Evolutionary conservation across 2,113 vertebrate species (phyloP).

Genomic region (Egretta garzetta): DNA sequence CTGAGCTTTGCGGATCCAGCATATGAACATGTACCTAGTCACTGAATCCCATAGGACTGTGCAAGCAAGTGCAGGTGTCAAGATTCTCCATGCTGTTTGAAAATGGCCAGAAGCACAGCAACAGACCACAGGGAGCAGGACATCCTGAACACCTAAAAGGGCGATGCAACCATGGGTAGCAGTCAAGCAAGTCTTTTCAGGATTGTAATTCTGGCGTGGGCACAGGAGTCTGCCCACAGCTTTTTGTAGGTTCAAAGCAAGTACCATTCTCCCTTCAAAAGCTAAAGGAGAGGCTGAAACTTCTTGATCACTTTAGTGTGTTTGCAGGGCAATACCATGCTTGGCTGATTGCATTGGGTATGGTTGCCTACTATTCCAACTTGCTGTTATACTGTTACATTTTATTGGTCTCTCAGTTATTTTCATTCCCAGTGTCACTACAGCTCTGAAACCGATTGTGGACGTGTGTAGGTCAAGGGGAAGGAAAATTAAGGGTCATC

Average conservation of each 20-base stretch:
- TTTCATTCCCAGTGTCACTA: conserved; percentile 58
- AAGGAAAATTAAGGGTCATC: conserved; percentile 80
- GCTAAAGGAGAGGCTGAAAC: neutral
- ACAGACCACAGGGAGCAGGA: neutral
- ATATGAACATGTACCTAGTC: neutral
- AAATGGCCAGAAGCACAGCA: neutral
- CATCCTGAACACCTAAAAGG: neutral
- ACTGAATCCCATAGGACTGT: neutral
- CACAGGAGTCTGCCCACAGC: rapidly evolving
- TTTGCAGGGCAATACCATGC: neutral
- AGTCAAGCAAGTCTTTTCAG: neutral
- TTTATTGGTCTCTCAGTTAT: conserved; percentile 58
- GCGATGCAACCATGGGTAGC: rapidly evolving
- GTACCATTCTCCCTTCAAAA: neutral
- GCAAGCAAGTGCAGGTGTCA: neutral
- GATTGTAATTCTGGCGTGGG: neutral
- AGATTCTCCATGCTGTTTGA: neutral
- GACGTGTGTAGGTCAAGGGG: conserved; percentile 72
- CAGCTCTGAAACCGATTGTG: conserved; percentile 67
- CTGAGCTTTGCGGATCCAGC: neutral
- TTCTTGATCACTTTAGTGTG: neutral
- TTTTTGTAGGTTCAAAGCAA: neutral
- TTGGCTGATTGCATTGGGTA: neutral
- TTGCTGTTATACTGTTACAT: neutral
- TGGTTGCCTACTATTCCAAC: neutral